Conservation (phyloP, 2,888 invertebrate genomes). For the Capitulum mitella region DNA sequence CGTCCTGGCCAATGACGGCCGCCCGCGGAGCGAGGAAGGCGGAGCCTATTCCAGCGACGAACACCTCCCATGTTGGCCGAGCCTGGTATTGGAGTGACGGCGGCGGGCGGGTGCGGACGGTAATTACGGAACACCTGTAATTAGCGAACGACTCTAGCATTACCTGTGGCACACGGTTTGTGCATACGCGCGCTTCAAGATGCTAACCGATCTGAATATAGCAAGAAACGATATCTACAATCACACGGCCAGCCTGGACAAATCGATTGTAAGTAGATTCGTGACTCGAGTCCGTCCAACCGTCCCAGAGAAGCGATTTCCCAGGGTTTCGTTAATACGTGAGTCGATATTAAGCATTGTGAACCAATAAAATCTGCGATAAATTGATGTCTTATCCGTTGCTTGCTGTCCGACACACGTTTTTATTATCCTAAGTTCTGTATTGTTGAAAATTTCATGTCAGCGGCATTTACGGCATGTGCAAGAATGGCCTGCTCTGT, state of each 20-base stretch:
- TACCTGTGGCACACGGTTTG: neutral
- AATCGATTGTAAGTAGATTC: neutral
- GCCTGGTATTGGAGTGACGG: neutral
- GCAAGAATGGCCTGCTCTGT: too few species aligned
- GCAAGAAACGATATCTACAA: conserved; percentile 7
- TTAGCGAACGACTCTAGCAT: neutral
- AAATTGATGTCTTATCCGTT: too few species aligned
- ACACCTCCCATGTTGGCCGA: neutral
- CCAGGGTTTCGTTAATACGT: too few species aligned
- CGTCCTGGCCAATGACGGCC: neutral
- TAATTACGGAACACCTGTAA: conserved; percentile 13
- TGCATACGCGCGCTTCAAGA: neutral
- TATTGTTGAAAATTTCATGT: too few species aligned
- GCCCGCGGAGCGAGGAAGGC: neutral
- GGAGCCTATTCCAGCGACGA: neutral
- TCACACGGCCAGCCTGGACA: neutral
- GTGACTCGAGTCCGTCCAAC: neutral
- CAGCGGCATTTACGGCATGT: too few species aligned
- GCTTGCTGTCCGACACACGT: too few species aligned
- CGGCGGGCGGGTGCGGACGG: neutral
- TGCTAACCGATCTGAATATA: conserved; percentile 16
- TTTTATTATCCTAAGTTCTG: too few species aligned
- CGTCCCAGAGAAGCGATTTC: too few species aligned
- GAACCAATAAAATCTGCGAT: too few species aligned
- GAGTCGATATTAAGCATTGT: too few species aligned